Conservation (phyloP, 1,140 invertebrate genomes). For the Archegozetes longisetosus region DNA sequence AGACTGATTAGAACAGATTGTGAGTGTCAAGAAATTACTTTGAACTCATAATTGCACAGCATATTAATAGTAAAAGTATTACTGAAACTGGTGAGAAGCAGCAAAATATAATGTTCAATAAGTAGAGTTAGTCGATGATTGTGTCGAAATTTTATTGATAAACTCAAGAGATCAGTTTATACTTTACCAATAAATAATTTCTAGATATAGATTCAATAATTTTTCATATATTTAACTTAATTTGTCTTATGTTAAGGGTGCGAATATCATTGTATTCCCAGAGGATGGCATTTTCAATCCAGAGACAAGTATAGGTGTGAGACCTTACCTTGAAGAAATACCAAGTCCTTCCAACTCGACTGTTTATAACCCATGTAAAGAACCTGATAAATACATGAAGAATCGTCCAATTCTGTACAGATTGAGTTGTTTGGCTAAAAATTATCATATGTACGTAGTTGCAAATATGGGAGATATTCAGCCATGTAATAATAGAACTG, state of each 20-base stretch:
- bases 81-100: no score
- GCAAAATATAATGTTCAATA: no score
- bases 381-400: neutral
- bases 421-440: conserved; percentile 39
- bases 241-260: conserved; percentile 31
- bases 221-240: neutral
- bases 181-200: no score
- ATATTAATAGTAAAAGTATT: no score
- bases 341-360: conserved; percentile 2
- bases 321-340: conserved; percentile 2
- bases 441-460: conserved; percentile 42
- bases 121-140: no score
- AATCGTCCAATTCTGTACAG: conserved; percentile 23
- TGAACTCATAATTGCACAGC: no score
- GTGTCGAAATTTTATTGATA: no score
- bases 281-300: conserved; percentile 38
- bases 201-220: no score
- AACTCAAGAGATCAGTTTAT: no score
- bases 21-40: no score
- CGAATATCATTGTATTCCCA: conserved; percentile 67
- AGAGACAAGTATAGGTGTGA: neutral
- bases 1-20: no score
- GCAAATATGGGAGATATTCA: conserved; percentile 48
- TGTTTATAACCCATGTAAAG: conserved; percentile 9
- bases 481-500: conserved; percentile 8